A percentile compares a stretch with the other conserved stretches of the same genome.
These are phyloP conservation scores for Hippocampus abdominalis DNA, from an alignment of 2,113 vertebrate genomes.

Conservation along the genomic window DNA sequence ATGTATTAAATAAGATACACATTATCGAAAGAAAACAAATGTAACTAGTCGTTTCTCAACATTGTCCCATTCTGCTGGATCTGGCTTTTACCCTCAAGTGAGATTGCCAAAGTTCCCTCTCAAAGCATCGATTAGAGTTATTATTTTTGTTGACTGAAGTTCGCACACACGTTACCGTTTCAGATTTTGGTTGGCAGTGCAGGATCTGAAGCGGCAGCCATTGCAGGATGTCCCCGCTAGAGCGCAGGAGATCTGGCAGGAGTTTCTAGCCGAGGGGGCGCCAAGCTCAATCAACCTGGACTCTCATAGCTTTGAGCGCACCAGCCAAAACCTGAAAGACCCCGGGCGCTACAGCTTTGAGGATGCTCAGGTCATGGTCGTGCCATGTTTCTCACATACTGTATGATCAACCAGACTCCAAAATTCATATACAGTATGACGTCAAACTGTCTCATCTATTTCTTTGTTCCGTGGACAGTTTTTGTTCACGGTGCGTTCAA, in stretches of 20 bases:
- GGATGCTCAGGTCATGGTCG: constrained; percentile 84
- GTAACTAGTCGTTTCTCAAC: no score
- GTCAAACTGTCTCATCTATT: no score
- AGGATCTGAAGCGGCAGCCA: constrained; percentile 89
- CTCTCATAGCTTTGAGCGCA: constrained; percentile 93
- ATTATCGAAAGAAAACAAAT: no score
- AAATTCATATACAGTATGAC: not conserved
- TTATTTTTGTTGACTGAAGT: no score
- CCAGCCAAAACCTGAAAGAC: constrained; percentile 94
- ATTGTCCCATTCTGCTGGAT: no score
- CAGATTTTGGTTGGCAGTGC: constrained; percentile 95
- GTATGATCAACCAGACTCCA: not conserved
- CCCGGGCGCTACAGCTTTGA: constrained; percentile 92
- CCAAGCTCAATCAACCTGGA: constrained; percentile 95
- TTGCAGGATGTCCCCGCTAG: constrained; percentile 83
- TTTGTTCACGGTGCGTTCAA: constrained; percentile 12
- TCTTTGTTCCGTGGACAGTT: constrained; percentile 13
- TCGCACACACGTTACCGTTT: not conserved
- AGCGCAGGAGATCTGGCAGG: constrained; percentile 94
- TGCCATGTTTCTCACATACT: not conserved
- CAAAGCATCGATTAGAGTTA: not conserved
- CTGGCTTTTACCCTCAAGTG: no score
- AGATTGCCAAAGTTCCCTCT: not conserved
- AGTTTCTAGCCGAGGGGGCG: constrained; percentile 91
- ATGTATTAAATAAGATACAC: no score